These are phyloP conservation scores for Cyprinodon brontotheroides DNA, from an alignment of 2,113 vertebrate genomes.

Conservation along the genomic window DNA sequence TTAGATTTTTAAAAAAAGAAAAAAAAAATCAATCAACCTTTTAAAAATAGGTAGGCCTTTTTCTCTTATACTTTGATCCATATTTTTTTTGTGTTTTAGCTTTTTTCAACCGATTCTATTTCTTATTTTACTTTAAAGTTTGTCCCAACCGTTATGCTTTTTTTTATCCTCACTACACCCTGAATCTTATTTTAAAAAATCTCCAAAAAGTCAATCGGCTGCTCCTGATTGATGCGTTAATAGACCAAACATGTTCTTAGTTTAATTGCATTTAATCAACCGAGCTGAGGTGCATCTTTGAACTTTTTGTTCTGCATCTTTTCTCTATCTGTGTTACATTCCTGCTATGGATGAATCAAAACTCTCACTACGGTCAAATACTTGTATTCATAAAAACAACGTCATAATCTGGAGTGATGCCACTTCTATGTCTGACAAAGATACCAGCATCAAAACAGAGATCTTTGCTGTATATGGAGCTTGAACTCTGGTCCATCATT, in stretches of 20 bases:
- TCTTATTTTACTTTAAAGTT: background rate
- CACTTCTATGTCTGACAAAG: too few species aligned
- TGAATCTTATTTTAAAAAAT: background rate
- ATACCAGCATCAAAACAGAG: too few species aligned
- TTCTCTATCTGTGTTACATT: background rate
- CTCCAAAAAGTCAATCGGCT: background rate
- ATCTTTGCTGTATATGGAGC: too few species aligned
- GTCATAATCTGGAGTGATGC: too few species aligned
- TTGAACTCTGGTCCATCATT: too few species aligned
- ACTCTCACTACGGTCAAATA: too few species aligned
- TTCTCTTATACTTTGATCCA: too few species aligned
- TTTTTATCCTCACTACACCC: background rate
- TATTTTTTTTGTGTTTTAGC: too few species aligned
- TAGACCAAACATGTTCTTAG: background rate
- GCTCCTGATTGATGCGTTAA: background rate
- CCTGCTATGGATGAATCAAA: background rate
- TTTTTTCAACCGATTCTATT: background rate
- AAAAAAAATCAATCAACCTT: too few species aligned
- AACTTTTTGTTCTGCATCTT: constrained; percentile 8
- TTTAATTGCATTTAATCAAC: background rate
- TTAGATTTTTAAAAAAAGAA: too few species aligned
- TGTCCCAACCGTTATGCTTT: background rate
- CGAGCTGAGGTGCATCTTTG: background rate
- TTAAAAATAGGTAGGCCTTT: too few species aligned
- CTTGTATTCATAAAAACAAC: too few species aligned